Evolutionary conservation across 2,113 vertebrate genomes (phyloP), one percentile per base, ranked within the genome.

Genomic region (Spheniscus mendiculus): DNA sequence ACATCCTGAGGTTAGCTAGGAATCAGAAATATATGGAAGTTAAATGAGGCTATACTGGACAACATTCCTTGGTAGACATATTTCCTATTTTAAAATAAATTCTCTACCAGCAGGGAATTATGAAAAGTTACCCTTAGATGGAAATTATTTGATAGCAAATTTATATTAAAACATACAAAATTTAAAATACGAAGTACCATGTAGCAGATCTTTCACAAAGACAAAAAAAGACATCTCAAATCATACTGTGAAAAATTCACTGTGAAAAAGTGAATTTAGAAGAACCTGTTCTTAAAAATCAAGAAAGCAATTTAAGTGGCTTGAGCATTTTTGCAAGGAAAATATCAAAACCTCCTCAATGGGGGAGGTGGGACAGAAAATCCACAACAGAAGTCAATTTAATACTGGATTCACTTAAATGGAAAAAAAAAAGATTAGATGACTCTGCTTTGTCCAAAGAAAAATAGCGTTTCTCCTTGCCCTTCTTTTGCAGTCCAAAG

Each of bases 1-100:
- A 82, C 76, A 93, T 94, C 95, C 97, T 96, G 85, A 83, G 84
- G 71, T 87, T 40, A 89, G 62, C n/a, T 16, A 84, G 83, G 50
- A 79, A 91, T 92, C 91, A 94, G 89, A 92, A 93, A 88, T 71
- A 55, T 23, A 83, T 12, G 88, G 61, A 36, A 83, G 76, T 74
- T 87, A 93, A 90, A 66, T 70, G 81, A 84, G 66, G 69, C 70
- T 91, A 90, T 3, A 22, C 15, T 83, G 78, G 47, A 56, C 38
- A 91, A 89, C 58, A 34, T 50, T 72, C 65, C 87, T 58, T 40
- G 81, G 71, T 59, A 94, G 83, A 79, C 42, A 40, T 16, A 55
- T 52, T 42, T 94, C 45, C 74, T 74, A 76, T 50, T 61, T 50
- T 36, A 90, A 93, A 79, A 89, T 53, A 79, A 79, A 66, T 42